phyloP scores from a whole-genome alignment of 2,797 vertebrate genomes.

The Microcaecilia unicolor region DNA sequence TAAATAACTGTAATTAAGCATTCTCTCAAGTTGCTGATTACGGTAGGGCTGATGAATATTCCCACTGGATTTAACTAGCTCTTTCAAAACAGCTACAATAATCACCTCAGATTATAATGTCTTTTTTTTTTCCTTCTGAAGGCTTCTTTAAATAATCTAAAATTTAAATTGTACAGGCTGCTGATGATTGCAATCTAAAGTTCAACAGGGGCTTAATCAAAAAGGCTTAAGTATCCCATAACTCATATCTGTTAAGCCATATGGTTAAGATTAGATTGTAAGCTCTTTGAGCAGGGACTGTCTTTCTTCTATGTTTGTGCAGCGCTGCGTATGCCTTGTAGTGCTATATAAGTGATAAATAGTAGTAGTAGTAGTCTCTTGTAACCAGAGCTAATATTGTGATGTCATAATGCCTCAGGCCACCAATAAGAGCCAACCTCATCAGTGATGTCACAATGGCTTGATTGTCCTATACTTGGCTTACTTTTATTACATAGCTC shows the following conservation, averaged over 20 bases:
- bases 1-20: conserved; percentile 62
- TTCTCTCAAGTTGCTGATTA: conserved; percentile 55
- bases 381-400: too few relatives aligned
- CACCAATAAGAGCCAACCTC: too few relatives aligned
- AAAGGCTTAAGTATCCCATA: conserved; percentile 47
- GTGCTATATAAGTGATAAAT: too few relatives aligned
- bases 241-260: conserved; percentile 38
- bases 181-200: conserved; percentile 61
- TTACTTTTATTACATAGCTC: too few relatives aligned
- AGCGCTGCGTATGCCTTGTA: too few relatives aligned
- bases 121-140: conserved; percentile 46
- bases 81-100: conserved; percentile 53
- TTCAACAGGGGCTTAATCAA: conserved; percentile 61
- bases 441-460: too few relatives aligned
- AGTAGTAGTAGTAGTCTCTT: too few relatives aligned
- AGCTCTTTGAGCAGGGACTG: too few relatives aligned
- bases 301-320: too few relatives aligned
- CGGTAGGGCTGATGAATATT: conserved; percentile 58
- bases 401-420: too few relatives aligned
- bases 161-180: conserved; percentile 56
- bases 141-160: conserved; percentile 58
- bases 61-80: conserved; percentile 50
- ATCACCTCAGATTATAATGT: conserved; percentile 56
- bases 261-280: too few relatives aligned
- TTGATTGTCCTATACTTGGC: too few relatives aligned